Conservation (phyloP, 2,888 invertebrate genomes). For the Sarcophaga caerulescens region DNA sequence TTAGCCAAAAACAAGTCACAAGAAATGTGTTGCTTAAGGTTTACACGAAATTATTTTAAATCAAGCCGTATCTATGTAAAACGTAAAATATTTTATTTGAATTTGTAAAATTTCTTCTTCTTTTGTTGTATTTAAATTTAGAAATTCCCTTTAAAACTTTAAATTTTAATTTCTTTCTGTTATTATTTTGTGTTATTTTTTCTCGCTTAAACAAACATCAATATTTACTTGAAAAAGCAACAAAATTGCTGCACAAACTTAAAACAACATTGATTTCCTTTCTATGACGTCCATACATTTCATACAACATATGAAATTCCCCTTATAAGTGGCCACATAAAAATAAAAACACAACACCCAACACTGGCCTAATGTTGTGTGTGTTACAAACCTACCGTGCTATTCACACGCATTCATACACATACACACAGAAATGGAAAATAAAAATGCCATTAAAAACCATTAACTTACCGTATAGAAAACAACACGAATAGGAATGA, state of each 20-base stretch:
- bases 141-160: no score
- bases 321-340: no score
- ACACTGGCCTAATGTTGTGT: background rate
- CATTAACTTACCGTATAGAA: constrained; percentile 55
- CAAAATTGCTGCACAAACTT: constrained; percentile 22
- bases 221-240: constrained; percentile 59
- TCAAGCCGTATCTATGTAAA: no score
- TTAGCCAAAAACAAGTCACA: no score
- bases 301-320: no score
- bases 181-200: constrained; percentile 15
- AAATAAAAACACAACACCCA: background rate
- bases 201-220: constrained; percentile 54
- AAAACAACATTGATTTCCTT: constrained; percentile 33
- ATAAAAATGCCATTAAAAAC: constrained; percentile 63
- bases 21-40: no score
- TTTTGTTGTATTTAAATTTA: no score
- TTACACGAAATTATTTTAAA: no score
- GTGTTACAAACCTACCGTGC: no score
- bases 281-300: background rate
- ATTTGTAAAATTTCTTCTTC: no score
- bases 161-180: no score
- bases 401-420: background rate
- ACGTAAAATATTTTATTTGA: no score
- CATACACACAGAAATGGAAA: background rate
- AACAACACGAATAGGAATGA: background rate